Evolutionary conservation across 1,140 invertebrate species (phyloP).

Genomic region (Calliopsis andreniformis): DNA sequence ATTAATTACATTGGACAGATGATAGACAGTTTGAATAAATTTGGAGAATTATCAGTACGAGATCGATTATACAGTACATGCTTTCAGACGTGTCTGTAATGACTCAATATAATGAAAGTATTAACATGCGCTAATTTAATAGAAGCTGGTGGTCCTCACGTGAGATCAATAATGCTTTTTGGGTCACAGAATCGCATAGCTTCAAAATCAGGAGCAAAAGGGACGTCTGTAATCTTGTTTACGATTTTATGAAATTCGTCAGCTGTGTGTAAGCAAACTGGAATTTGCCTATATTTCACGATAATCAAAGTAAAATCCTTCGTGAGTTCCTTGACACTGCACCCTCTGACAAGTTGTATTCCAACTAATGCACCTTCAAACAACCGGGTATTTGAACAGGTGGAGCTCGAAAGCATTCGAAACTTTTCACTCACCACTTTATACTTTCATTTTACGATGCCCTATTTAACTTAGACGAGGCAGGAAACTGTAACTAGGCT

Average conservation of each 20-base stretch:
- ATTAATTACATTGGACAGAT: too few species aligned
- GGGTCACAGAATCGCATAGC: constrained; percentile 10
- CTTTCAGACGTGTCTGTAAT: constrained; percentile 24
- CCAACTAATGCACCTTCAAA: background rate
- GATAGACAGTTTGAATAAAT: too few species aligned
- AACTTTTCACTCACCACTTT: background rate
- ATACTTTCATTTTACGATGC: background rate
- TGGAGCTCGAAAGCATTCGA: background rate
- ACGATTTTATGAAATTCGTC: background rate
- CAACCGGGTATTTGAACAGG: background rate
- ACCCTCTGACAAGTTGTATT: background rate
- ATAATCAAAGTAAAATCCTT: background rate
- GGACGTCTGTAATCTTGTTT: background rate
- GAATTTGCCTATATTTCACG: constrained; percentile 2
- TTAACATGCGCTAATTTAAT: constrained; percentile 39
- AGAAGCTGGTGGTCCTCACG: constrained; percentile 40
- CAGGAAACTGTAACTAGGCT: background rate
- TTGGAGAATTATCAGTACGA: too few species aligned
- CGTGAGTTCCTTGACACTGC: background rate
- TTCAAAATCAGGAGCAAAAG: too few species aligned
- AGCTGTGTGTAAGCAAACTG: background rate
- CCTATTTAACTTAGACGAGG: background rate
- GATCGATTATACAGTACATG: too few species aligned
- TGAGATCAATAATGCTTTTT: constrained; percentile 66
- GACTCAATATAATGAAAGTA: constrained; percentile 34